phyloP scores from a whole-genome alignment of 2,113 vertebrate species.

The Anguilla rostrata region DNA sequence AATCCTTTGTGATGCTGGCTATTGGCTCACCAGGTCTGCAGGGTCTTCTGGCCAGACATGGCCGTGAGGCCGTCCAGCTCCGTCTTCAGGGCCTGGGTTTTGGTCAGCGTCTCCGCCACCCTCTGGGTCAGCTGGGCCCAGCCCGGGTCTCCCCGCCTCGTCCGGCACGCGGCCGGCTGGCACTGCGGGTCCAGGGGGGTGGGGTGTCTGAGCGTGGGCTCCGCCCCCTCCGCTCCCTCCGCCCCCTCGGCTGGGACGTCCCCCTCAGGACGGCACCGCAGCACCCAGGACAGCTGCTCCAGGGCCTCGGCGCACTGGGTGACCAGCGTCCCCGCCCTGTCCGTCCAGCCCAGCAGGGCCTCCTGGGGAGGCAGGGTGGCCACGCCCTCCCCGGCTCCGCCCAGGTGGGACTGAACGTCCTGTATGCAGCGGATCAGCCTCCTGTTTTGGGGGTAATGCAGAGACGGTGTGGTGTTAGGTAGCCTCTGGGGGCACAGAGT shows the following conservation, averaged over 20 bases:
- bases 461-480: background rate
- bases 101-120: slow-evolving; percentile 60
- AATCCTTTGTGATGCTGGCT: background rate
- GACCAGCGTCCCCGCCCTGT: slow-evolving; percentile 69
- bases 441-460: slow-evolving; percentile 60
- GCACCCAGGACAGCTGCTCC: slow-evolving; percentile 81
- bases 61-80: slow-evolving; percentile 71
- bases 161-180: slow-evolving; percentile 77
- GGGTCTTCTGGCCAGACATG: slow-evolving; percentile 62
- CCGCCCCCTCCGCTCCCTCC: slow-evolving; percentile 47
- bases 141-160: slow-evolving; percentile 73
- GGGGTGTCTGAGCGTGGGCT: slow-evolving; percentile 66
- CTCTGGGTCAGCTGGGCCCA: slow-evolving; percentile 70
- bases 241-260: slow-evolving; percentile 26
- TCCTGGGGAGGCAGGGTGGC: slow-evolving; percentile 83
- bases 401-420: slow-evolving; percentile 64
- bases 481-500: background rate
- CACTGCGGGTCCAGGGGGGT: slow-evolving; percentile 75
- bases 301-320: slow-evolving; percentile 78
- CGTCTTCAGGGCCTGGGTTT: slow-evolving; percentile 67
- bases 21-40: slow-evolving; percentile 83
- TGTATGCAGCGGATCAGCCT: slow-evolving; percentile 73
- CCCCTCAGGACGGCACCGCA: slow-evolving; percentile 84
- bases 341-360: slow-evolving; percentile 72
- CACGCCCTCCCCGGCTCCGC: slow-evolving; percentile 44